Conservation (phyloP, 2,797 vertebrate species). For the Chelidonichthys spinosus region DNA sequence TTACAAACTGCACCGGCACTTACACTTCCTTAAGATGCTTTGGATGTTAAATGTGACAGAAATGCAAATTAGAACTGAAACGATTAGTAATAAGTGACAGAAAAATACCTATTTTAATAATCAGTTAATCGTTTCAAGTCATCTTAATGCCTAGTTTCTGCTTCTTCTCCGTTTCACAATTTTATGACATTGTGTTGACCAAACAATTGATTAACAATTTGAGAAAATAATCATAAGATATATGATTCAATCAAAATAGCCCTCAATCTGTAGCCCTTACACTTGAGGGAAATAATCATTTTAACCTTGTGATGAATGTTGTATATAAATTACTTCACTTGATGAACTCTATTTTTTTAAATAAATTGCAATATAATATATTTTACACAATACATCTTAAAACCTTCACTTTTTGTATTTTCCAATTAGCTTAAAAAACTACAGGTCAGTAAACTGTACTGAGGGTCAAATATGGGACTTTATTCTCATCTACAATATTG, state of each 20-base stretch:
- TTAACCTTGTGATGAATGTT: neutral
- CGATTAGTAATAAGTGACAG: neutral
- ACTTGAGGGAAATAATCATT: neutral
- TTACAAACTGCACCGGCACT: neutral
- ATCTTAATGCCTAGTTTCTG: neutral
- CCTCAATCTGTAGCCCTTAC: slow-evolving; percentile 2
- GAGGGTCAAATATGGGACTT: too few relatives aligned
- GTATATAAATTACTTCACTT: neutral
- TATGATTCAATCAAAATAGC: slow-evolving; percentile 1
- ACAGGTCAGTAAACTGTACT: too few relatives aligned
- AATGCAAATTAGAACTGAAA: slow-evolving; percentile 13
- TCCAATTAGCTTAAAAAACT: too few relatives aligned
- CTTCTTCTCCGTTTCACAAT: neutral
- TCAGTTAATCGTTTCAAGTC: neutral
- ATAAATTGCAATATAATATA: neutral
- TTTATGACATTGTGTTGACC: neutral
- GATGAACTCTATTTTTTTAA: neutral
- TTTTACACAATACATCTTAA: neutral
- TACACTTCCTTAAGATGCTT: neutral
- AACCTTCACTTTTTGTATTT: too few relatives aligned
- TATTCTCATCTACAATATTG: too few relatives aligned
- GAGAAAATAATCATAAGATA: neutral
- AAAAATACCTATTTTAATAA: neutral
- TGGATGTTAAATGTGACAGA: slow-evolving; percentile 31
- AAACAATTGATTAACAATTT: neutral